phyloP scores from a whole-genome alignment of 1,140 invertebrate species.

The Dinothrombium tinctorium region DNA sequence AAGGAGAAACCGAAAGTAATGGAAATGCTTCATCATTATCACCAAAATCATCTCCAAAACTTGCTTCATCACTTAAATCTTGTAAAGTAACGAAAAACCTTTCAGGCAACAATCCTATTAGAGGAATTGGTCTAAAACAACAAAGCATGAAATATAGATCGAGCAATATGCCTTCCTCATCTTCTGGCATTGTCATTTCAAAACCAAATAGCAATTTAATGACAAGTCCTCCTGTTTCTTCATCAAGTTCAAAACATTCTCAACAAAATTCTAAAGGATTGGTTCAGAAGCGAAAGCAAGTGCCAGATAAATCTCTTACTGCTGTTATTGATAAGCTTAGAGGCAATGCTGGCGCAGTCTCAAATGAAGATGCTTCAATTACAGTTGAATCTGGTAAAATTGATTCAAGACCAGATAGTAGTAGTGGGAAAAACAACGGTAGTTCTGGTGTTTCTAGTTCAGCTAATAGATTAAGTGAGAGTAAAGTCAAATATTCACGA shows the following conservation, averaged over 20 bases:
- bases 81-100: not conserved
- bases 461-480: slow-evolving; percentile 10
- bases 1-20: not conserved
- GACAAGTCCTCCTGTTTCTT: not conserved
- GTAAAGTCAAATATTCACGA: slow-evolving; percentile 12
- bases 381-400: not conserved
- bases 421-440: not conserved
- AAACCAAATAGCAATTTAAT: not conserved
- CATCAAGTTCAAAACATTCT: not conserved
- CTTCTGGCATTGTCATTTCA: not conserved
- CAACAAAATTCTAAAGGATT: slow-evolving; percentile 3
- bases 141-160: not conserved
- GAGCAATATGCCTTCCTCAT: not conserved
- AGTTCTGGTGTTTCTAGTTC: not conserved
- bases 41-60: slow-evolving; percentile 4
- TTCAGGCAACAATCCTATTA: not conserved
- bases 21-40: not conserved
- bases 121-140: not conserved
- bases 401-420: not conserved
- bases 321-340: slow-evolving; percentile 62
- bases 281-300: slow-evolving; percentile 30
- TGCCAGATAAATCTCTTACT: slow-evolving; percentile 47
- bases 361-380: not conserved
- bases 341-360: slow-evolving; percentile 4
- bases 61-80: not conserved